Evolutionary conservation across 2,888 invertebrate genomes (phyloP), one percentile per base, ranked within the genome.

Genomic region (Acanthosepion esculentum): DNA sequence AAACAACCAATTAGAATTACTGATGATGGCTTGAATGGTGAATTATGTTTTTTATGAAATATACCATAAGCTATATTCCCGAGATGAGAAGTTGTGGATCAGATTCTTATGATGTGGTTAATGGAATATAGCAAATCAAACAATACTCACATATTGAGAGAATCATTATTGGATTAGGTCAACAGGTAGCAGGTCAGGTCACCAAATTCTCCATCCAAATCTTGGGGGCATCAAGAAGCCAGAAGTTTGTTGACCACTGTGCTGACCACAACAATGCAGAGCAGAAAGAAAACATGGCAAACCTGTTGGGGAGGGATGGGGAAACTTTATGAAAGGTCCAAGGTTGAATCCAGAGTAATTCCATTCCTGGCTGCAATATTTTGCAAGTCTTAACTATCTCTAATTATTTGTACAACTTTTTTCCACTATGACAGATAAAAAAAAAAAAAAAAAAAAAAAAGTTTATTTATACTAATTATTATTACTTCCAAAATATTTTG

Each of bases 51-150:
- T n/a, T 15, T 15, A 78, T 7, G n/a, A n/a, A n/a, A 18, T 78
- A 8, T 78, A 78, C 78, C n/a, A 78, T 78, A 6, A 78, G n/a
- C 78, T 78, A 78, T 78, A 78, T n/a, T 78, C 78, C 78, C 3
- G n/a, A n/a, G 78, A 78, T 78, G 78, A n/a, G 15, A 78, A n/a
- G 78, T 10, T 2, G 8, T 78, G n/a, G 12, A 78, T 78, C 78
- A n/a, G n/a, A 12, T n/a, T 78, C 12, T 78, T n/a, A 78, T 78
- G 78, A 78, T 78, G n/a, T n/a, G 10, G 78, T 10, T 12, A 78
- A 78, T 78, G 78, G 78, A 78, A 78, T n/a, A n/a, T 78, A 78
- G 78, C 78, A 78, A 78, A 78, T 78, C n/a, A 78, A 78, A 78
- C 78, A 78, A 78, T 78, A 78, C 78, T 78, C 78, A 78, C 78